Evolutionary conservation across 2,113 vertebrate species (phyloP).

Genomic region (Neofelis nebulosa): DNA sequence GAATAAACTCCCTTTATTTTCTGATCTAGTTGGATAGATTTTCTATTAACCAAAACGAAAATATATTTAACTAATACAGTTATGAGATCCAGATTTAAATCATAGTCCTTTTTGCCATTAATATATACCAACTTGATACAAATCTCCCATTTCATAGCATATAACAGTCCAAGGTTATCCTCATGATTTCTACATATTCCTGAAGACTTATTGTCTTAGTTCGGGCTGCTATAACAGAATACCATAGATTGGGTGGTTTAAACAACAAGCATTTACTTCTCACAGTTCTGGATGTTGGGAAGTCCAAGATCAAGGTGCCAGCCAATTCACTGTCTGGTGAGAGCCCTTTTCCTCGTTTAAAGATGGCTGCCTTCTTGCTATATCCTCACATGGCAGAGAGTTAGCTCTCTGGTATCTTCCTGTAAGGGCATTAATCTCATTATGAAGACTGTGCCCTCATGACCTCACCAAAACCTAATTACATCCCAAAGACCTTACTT

Average conservation of each 20-base stretch:
- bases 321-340: neutral
- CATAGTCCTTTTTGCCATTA: neutral
- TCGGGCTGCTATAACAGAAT: neutral
- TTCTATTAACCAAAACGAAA: neutral
- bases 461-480: neutral
- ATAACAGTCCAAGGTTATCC: neutral
- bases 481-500: neutral
- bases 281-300: neutral
- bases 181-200: neutral
- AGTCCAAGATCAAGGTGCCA: neutral
- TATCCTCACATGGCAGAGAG: neutral
- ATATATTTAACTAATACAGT: neutral
- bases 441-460: neutral
- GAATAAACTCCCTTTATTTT: neutral
- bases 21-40: neutral
- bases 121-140: neutral
- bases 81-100: neutral
- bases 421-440: neutral
- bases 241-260: neutral
- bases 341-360: neutral
- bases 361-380: neutral
- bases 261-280: neutral
- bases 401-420: neutral
- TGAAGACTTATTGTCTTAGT: neutral
- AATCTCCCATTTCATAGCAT: neutral